These are phyloP conservation scores for Danaus melanippus DNA, from an alignment of 1,140 invertebrate genomes.

Conservation along the genomic window DNA sequence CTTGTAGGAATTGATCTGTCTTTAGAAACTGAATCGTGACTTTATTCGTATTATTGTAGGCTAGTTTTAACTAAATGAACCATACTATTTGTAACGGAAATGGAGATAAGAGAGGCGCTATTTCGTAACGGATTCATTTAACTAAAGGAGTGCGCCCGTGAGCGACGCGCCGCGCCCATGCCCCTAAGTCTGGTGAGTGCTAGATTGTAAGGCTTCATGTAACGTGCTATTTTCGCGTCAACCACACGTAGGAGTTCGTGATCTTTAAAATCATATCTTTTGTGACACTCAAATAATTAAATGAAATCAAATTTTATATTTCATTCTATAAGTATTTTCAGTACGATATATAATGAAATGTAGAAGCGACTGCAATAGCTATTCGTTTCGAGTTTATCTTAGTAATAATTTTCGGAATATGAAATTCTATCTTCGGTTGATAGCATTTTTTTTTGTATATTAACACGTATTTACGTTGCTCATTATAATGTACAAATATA, in stretches of 20 bases:
- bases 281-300: no score
- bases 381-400: no score
- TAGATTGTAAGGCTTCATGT: conserved; percentile 62
- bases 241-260: conserved; percentile 15
- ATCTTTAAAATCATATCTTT: no score
- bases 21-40: conserved; percentile 46
- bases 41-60: conserved; percentile 35
- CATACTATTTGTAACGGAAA: conserved; percentile 44
- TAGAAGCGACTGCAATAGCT: no score
- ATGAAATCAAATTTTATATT: no score
- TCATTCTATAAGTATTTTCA: no score
- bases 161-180: conserved; percentile 65
- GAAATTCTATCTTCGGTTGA: no score
- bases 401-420: no score
- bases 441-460: no score
- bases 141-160: conserved; percentile 55
- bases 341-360: no score
- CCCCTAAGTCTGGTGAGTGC: conserved; percentile 63
- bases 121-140: conserved; percentile 60
- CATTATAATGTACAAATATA: conserved; percentile 16
- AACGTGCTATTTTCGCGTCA: conserved; percentile 51
- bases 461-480: neutral
- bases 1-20: conserved; percentile 52
- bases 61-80: conserved; percentile 38
- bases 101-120: conserved; percentile 45